Evolutionary conservation across 1,140 invertebrate species (phyloP).

Genomic region (Ditylenchus dipsaci): DNA sequence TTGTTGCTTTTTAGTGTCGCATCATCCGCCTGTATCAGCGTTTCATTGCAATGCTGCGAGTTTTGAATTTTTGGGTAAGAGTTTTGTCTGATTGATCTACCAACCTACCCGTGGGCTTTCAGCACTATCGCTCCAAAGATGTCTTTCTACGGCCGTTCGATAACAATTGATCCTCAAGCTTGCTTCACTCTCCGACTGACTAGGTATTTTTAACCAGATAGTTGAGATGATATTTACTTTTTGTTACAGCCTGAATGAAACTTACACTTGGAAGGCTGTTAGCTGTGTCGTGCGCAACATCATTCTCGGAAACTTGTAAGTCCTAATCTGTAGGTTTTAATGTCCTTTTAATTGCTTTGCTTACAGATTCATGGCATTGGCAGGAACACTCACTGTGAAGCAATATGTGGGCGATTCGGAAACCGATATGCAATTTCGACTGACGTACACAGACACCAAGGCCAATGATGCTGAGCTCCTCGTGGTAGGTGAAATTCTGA

Average conservation of each 20-base stretch:
- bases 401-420: background rate
- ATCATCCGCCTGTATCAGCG: slow-evolving; percentile 14
- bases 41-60: slow-evolving; percentile 67
- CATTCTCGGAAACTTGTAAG: background rate
- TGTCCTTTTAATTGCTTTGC: slow-evolving; percentile 5
- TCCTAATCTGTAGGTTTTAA: too few relatives aligned
- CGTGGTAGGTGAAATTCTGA: background rate
- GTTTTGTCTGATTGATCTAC: too few relatives aligned
- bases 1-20: background rate
- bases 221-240: background rate
- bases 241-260: slow-evolving; percentile 59
- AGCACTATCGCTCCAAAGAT: slow-evolving; percentile 11
- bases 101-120: too few relatives aligned
- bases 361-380: background rate
- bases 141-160: slow-evolving; percentile 9
- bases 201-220: slow-evolving; percentile 63
- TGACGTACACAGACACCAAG: background rate
- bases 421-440: background rate
- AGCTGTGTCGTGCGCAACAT: background rate
- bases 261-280: background rate
- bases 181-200: slow-evolving; percentile 76
- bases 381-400: background rate
- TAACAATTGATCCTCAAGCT: slow-evolving; percentile 4
- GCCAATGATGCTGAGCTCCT: background rate
- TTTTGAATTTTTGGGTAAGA: slow-evolving; percentile 7